These are phyloP conservation scores for Drosophila mettleri DNA, from an alignment of 2,888 invertebrate genomes.

Conservation along the genomic window DNA sequence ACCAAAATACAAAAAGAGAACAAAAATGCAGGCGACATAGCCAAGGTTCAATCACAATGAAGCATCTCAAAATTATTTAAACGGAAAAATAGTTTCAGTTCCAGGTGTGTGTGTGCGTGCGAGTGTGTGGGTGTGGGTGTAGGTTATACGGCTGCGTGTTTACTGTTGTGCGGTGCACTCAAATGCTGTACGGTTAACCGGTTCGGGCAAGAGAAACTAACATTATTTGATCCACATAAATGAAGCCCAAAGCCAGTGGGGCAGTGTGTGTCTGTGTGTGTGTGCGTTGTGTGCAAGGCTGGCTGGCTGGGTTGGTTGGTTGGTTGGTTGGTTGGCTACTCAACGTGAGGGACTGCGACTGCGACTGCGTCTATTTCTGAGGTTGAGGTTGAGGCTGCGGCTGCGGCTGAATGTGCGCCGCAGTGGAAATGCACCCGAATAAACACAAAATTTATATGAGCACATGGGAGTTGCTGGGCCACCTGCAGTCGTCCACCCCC, in stretches of 20 bases:
- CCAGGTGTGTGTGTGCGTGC: conserved; percentile 13
- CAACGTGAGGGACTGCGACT: conserved; percentile 37
- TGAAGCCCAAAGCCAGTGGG: conserved; percentile 69
- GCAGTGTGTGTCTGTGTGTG: conserved; percentile 7
- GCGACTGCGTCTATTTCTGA: conserved; percentile 36
- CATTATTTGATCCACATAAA: conserved; percentile 68
- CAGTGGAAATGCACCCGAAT: conserved; percentile 78
- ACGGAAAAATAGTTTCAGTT: conserved; percentile 58
- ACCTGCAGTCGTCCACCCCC: conserved; percentile 5
- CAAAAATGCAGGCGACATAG: conserved; percentile 43
- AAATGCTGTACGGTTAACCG: conserved; percentile 57
- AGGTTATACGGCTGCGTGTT: conserved; percentile 6
- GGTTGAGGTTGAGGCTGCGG: conserved; percentile 28
- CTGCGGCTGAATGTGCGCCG: conserved; percentile 66
- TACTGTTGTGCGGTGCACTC: conserved; percentile 34
- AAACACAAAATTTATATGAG: conserved; percentile 77
- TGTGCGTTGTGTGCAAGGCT: conserved; percentile 13
- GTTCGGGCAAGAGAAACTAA: conserved; percentile 51
- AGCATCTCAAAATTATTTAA: conserved; percentile 64
- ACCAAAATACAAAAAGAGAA: conserved; percentile 15
- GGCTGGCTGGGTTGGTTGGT: conserved; percentile 37
- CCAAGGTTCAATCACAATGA: conserved; percentile 47
- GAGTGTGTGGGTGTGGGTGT: conserved; percentile 10
- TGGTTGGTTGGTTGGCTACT: conserved; percentile 54
- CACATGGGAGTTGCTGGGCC: conserved; percentile 46